These are phyloP conservation scores for Mirounga angustirostris DNA, from an alignment of 2,113 vertebrate species.

Conservation along the genomic window DNA sequence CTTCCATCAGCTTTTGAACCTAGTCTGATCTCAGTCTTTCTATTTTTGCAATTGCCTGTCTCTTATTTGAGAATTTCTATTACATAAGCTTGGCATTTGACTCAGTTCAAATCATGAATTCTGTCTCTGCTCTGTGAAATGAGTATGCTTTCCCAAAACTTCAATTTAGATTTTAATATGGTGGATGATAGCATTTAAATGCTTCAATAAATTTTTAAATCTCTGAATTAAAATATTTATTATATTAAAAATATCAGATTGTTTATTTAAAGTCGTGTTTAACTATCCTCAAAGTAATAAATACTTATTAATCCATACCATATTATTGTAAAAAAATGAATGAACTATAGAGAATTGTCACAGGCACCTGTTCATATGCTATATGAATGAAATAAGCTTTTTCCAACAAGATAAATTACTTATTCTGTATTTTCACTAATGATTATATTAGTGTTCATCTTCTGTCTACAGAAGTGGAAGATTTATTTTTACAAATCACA, in stretches of 20 bases:
- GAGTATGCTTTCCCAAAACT: neutral
- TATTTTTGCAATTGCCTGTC: neutral
- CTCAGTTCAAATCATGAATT: neutral
- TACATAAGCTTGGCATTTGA: neutral
- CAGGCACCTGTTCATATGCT: neutral
- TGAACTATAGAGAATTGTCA: neutral
- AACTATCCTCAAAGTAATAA: neutral
- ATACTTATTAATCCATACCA: neutral
- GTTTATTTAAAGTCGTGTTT: neutral
- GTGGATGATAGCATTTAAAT: neutral
- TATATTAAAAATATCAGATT: neutral
- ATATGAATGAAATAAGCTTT: neutral
- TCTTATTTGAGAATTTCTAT: neutral
- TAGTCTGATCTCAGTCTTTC: neutral
- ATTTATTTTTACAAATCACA: neutral
- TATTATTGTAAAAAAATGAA: neutral
- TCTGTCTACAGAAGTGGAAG: neutral
- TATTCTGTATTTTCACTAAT: conserved; percentile 7
- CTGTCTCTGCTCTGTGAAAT: neutral
- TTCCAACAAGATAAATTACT: neutral
- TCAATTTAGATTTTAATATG: neutral
- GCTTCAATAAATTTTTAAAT: neutral
- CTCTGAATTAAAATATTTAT: neutral
- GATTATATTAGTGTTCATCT: neutral
- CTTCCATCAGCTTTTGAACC: neutral